These are phyloP conservation scores for Chiloscyllium punctatum DNA, from an alignment of 2,797 vertebrate species.

Conservation along the genomic window DNA sequence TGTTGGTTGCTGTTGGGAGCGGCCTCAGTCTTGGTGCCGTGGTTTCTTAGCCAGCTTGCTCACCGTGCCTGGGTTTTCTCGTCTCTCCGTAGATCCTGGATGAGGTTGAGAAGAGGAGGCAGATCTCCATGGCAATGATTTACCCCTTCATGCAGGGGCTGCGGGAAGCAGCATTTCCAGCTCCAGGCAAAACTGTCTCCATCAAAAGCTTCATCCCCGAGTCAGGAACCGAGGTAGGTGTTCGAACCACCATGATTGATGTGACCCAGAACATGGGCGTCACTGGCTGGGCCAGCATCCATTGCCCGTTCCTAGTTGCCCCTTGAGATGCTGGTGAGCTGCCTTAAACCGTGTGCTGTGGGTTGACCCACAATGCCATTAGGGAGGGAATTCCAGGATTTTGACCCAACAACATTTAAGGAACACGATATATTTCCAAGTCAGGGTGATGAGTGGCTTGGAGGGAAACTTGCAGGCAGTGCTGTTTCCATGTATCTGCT, in stretches of 20 bases:
- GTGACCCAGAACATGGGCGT: neutral
- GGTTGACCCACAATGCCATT: too few relatives aligned
- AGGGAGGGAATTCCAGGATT: neutral
- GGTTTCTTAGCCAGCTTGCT: too few relatives aligned
- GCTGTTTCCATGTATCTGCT: neutral
- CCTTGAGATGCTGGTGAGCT: neutral
- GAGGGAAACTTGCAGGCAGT: neutral
- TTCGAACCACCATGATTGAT: neutral
- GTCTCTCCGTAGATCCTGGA: conserved; percentile 74
- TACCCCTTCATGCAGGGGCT: conserved; percentile 97
- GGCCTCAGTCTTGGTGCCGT: too few relatives aligned
- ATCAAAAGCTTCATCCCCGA: conserved; percentile 96
- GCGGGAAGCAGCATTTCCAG: conserved; percentile 80
- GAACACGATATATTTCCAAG: neutral
- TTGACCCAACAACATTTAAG: neutral
- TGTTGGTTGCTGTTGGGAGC: too few relatives aligned
- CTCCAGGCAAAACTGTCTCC: conserved; percentile 83
- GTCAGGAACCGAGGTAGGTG: conserved; percentile 79
- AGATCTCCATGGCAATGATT: conserved; percentile 86
- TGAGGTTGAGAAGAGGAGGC: conserved; percentile 88
- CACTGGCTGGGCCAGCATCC: too few relatives aligned
- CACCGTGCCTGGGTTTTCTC: too few relatives aligned
- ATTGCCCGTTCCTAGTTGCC: neutral
- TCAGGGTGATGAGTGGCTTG: neutral
- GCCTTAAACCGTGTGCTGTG: neutral